A percentile compares a stretch with the other conserved stretches of the same genome.
phyloP scores from a whole-genome alignment of 2,888 invertebrate genomes.

The Drosophila flavopinicola region DNA sequence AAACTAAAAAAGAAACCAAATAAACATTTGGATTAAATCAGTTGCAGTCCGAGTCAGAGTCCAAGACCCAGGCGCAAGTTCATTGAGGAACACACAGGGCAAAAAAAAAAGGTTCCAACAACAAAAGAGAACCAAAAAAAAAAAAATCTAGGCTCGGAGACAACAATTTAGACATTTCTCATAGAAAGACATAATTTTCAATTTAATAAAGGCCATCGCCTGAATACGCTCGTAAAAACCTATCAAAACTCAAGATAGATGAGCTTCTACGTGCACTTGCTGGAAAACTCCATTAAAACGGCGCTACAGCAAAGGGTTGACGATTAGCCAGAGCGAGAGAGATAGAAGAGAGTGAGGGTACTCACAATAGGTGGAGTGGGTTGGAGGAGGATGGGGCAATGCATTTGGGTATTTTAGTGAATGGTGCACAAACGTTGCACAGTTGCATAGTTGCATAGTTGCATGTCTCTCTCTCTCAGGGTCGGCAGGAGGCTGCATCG shows the following conservation, averaged over 20 bases:
- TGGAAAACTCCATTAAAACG: conserved; percentile 51
- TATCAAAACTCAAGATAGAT: conserved; percentile 76
- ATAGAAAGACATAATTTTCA: conserved; percentile 79
- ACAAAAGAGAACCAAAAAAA: conserved; percentile 4
- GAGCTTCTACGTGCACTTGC: conserved; percentile 71
- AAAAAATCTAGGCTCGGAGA: not conserved
- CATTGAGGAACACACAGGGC: conserved; percentile 60
- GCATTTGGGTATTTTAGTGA: conserved; percentile 57
- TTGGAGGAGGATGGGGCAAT: conserved; percentile 4
- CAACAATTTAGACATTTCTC: conserved; percentile 72
- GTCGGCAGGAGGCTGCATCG: conserved; percentile 48
- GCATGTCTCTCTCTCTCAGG: conserved; percentile 51
- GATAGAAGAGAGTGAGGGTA: not conserved
- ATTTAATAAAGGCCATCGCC: conserved; percentile 73
- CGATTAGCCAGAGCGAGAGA: conserved; percentile 1
- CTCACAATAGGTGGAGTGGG: not conserved
- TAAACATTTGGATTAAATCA: conserved; percentile 75
- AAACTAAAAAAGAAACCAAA: conserved; percentile 58
- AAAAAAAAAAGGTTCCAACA: conserved; percentile 8
- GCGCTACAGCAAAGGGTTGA: conserved; percentile 35
- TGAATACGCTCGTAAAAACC: conserved; percentile 68
- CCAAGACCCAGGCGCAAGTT: conserved; percentile 61
- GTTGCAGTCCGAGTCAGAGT: conserved; percentile 27
- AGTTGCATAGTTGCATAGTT: conserved; percentile 58
- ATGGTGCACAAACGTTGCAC: conserved; percentile 56